A percentile compares a stretch with the other conserved stretches of the same genome.
phyloP scores from a whole-genome alignment of 2,113 vertebrate genomes.

The Blennius ocellaris region DNA sequence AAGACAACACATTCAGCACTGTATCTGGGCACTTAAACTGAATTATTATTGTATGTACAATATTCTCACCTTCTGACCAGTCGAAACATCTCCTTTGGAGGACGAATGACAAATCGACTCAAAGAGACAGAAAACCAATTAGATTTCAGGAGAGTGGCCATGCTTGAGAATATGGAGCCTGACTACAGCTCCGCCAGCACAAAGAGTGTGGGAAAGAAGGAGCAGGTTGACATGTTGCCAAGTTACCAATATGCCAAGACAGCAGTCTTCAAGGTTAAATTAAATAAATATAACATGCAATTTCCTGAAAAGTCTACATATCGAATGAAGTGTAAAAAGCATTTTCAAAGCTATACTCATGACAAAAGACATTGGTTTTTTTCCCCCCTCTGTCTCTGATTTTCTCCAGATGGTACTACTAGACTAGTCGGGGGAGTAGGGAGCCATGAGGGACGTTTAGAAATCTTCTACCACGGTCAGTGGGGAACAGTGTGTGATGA shows the following conservation, averaged over 20 bases:
- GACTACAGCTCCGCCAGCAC: neutral
- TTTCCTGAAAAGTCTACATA: neutral
- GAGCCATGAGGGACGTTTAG: slow-evolving; percentile 88
- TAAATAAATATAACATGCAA: neutral
- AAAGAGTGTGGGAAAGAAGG: neutral
- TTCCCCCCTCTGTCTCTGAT: neutral
- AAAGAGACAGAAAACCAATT: neutral
- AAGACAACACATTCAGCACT: neutral
- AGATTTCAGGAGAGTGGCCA: neutral
- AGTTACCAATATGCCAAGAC: neutral
- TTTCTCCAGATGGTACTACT: slow-evolving; percentile 86
- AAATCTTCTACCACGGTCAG: slow-evolving; percentile 88
- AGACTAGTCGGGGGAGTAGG: slow-evolving; percentile 86
- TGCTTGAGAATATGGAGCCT: neutral
- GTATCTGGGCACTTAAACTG: neutral
- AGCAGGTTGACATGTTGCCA: neutral
- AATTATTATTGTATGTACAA: neutral
- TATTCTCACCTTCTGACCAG: neutral
- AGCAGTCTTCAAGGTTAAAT: neutral
- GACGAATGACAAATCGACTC: neutral
- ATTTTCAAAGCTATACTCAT: neutral
- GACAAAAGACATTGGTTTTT: neutral
- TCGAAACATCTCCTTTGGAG: neutral
- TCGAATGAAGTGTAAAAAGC: too few species aligned
- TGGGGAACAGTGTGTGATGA: slow-evolving; percentile 96